A percentile compares a stretch with the other conserved stretches of the same genome.
Conservation (phyloP, 35 echinoderm and acorn worm genomes). For the Lytechinus variegatus region DNA sequence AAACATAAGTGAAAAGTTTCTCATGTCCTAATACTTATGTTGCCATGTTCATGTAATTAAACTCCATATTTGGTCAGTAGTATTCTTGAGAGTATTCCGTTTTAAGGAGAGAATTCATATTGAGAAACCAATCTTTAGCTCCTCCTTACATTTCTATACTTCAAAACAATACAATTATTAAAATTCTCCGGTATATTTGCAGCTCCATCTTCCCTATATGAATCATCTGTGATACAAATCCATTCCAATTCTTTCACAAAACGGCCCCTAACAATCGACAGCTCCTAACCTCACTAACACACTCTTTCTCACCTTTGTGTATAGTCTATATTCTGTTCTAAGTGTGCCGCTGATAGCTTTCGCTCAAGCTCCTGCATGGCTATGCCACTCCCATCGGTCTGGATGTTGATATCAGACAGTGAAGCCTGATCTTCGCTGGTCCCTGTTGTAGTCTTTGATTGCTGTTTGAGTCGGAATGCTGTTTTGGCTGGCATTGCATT, state of each 20-base stretch:
- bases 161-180: neutral
- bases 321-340: slow-evolving; percentile 52
- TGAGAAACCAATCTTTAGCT: neutral
- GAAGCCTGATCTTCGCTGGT: slow-evolving; percentile 27
- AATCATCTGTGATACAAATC: neutral
- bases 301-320: slow-evolving; percentile 55
- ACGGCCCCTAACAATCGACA: neutral
- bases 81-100: neutral
- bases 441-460: neutral
- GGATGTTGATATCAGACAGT: slow-evolving; percentile 51
- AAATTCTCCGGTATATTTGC: neutral
- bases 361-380: slow-evolving; percentile 55
- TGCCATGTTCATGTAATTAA: neutral
- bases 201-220: neutral
- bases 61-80: neutral
- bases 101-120: neutral
- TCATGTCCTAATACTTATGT: neutral
- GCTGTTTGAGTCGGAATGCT: slow-evolving; percentile 48
- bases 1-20: neutral
- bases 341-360: slow-evolving; percentile 47
- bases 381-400: slow-evolving; percentile 35
- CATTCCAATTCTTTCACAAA: neutral
- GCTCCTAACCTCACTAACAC: neutral
- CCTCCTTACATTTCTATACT: neutral
- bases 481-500: slow-evolving; percentile 30